A percentile compares a stretch with the other conserved stretches of the same genome.
Conservation (phyloP, 2,113 vertebrate genomes). For the Sylvilagus bachmani region DNA sequence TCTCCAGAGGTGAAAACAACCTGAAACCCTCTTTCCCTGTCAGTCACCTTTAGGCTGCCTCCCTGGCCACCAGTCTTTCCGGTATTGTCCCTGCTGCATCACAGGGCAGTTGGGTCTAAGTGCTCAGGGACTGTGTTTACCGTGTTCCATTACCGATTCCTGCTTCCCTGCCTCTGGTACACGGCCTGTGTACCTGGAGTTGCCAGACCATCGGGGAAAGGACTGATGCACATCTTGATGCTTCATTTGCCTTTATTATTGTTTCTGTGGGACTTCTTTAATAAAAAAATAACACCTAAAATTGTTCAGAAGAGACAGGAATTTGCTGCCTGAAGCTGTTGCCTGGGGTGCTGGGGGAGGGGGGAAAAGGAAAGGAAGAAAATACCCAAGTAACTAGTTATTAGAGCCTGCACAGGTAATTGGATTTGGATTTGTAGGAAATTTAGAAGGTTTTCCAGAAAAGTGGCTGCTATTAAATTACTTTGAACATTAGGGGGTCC, state of each 20-base stretch:
- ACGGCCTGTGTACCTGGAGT: background rate
- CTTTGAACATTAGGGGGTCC: conserved; percentile 81
- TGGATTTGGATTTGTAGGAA: conserved; percentile 85
- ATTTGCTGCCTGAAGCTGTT: conserved; percentile 76
- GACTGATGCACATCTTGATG: conserved; percentile 51
- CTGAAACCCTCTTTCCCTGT: background rate
- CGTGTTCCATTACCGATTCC: background rate
- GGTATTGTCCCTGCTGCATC: background rate
- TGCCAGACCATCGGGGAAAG: conserved; percentile 37
- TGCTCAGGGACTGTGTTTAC: background rate
- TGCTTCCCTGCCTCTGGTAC: background rate
- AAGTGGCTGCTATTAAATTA: conserved; percentile 82
- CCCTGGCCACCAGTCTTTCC: background rate
- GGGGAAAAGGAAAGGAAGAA: background rate
- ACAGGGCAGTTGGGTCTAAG: background rate
- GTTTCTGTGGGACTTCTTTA: conserved; percentile 63
- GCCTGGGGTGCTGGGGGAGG: conserved; percentile 51
- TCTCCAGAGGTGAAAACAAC: background rate
- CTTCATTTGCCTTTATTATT: conserved; percentile 70
- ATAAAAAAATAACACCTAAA: conserved; percentile 65
- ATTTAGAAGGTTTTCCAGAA: conserved; percentile 85
- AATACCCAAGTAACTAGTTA: conserved; percentile 72
- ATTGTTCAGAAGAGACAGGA: conserved; percentile 57
- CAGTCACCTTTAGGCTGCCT: background rate
- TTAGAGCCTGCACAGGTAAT: conserved; percentile 80